Evolutionary conservation across 2,888 invertebrate species (phyloP).

Genomic region (Zaprionus obscuricornis): DNA sequence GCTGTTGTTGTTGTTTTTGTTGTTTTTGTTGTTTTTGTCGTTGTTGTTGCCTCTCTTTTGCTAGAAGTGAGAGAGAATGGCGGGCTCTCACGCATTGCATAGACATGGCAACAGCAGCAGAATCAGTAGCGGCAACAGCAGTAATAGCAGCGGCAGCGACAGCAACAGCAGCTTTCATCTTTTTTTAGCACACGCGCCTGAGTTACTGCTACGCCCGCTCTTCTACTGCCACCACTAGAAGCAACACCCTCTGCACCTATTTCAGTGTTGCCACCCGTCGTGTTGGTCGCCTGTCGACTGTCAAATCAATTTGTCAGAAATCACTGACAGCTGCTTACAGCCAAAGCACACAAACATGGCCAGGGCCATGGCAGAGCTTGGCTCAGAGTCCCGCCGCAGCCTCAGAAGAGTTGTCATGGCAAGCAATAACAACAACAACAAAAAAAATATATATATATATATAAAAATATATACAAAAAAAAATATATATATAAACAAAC

Average conservation of each 20-base stretch:
- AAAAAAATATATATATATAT: too few relatives aligned
- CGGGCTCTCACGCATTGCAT: slow-evolving; percentile 50
- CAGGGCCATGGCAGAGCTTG: slow-evolving; percentile 32
- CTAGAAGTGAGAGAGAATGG: slow-evolving; percentile 28
- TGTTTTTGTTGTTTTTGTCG: slow-evolving; percentile 18
- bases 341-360: slow-evolving; percentile 68
- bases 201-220: slow-evolving; percentile 33
- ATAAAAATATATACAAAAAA: slow-evolving; percentile 12
- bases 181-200: slow-evolving; percentile 71
- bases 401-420: slow-evolving; percentile 69
- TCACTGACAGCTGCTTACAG: slow-evolving; percentile 81
- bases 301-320: slow-evolving; percentile 82
- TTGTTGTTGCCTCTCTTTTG: slow-evolving; percentile 32
- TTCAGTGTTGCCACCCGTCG: slow-evolving; percentile 13
- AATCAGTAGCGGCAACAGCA: slow-evolving; percentile 13
- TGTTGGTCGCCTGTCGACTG: slow-evolving; percentile 72
- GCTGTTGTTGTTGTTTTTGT: background rate
- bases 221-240: background rate
- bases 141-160: slow-evolving; percentile 29
- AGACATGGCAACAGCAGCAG: slow-evolving; percentile 50
- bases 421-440: slow-evolving; percentile 20
- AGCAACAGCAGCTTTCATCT: slow-evolving; percentile 52
- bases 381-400: slow-evolving; percentile 25
- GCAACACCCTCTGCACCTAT: background rate
- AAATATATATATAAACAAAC: slow-evolving; percentile 6